Percentiles rank a stretch among this genome's conserved stretches.
These are phyloP conservation scores for Amphiprion percula DNA, from an alignment of 2,113 vertebrate genomes.

Conservation along the genomic window DNA sequence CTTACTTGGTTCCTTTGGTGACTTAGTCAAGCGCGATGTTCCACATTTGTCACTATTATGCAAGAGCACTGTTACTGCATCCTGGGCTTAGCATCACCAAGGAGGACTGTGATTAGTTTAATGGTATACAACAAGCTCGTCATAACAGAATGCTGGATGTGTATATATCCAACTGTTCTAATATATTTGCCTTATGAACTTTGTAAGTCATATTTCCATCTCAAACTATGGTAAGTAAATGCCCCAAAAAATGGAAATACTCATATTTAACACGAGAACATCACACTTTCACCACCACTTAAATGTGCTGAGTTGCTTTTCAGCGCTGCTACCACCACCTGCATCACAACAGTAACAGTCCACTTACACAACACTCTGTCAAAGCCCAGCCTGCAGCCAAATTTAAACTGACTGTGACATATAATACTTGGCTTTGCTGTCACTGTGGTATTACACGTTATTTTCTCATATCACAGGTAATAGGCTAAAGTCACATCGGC, in stretches of 20 bases:
- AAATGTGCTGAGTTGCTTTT: background rate
- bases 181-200: background rate
- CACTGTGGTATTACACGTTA: constrained; percentile 39
- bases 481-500: constrained; percentile 47
- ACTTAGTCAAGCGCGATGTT: no score
- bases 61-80: no score
- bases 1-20: no score
- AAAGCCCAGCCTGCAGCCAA: constrained; percentile 19
- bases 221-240: no score
- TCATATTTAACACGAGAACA: background rate
- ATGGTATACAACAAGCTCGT: no score
- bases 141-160: background rate
- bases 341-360: constrained; percentile 18
- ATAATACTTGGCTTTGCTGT: constrained; percentile 27
- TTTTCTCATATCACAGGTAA: constrained; percentile 57
- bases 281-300: background rate
- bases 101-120: no score
- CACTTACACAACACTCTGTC: background rate
- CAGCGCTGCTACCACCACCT: background rate
- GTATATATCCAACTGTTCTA: background rate
- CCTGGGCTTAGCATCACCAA: no score
- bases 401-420: constrained; percentile 42
- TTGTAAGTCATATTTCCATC: background rate
- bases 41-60: no score
- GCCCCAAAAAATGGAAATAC: background rate